Conservation (phyloP, 2,888 invertebrate genomes). For the Zaprionus bogoriensis region DNA sequence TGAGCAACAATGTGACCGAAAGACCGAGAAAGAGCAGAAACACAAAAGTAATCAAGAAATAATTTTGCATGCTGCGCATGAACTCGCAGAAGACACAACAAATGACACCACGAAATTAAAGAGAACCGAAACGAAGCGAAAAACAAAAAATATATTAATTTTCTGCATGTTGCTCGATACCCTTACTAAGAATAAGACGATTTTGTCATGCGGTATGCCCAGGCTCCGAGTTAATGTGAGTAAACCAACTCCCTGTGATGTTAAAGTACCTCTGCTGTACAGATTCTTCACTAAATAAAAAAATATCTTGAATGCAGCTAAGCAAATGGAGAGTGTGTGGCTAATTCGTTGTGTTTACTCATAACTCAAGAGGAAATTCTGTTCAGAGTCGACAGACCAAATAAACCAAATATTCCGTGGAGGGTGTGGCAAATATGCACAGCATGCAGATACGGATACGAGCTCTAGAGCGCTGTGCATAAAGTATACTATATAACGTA, state of each 20-base stretch:
- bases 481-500: slow-evolving; percentile 29
- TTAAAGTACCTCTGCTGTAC: too few species aligned
- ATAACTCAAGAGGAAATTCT: slow-evolving; percentile 45
- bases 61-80: slow-evolving; percentile 67
- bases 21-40: neutral
- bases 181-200: slow-evolving; percentile 16
- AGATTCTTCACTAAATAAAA: too few species aligned
- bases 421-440: slow-evolving; percentile 65
- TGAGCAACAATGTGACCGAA: slow-evolving; percentile 9
- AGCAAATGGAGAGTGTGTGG: too few species aligned
- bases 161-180: slow-evolving; percentile 46
- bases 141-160: slow-evolving; percentile 41
- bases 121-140: slow-evolving; percentile 28
- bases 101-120: slow-evolving; percentile 61
- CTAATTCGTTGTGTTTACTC: too few species aligned
- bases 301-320: too few species aligned
- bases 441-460: slow-evolving; percentile 40
- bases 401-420: slow-evolving; percentile 57
- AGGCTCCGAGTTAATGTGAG: too few species aligned
- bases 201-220: too few species aligned
- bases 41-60: slow-evolving; percentile 19
- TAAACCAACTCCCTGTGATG: too few species aligned
- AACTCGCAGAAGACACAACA: slow-evolving; percentile 49
- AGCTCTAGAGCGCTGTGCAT: slow-evolving; percentile 33
- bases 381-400: slow-evolving; percentile 68